Evolutionary conservation across 2,888 invertebrate genomes (phyloP).

Genomic region (Scelioninae gen. 2): DNA sequence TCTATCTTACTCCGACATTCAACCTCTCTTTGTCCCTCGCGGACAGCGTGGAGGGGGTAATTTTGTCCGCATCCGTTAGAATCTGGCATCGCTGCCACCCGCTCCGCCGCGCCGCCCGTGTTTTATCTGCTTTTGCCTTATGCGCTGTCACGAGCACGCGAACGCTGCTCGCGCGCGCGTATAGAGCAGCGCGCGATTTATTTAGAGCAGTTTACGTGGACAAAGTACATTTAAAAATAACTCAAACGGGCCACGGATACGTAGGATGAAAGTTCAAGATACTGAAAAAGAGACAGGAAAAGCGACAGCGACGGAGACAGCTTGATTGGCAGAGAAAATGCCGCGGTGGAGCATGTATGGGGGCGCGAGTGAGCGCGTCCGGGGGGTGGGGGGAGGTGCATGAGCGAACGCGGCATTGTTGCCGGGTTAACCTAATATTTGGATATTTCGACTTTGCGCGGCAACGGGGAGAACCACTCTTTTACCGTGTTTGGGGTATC

Average conservation of each 20-base stretch:
- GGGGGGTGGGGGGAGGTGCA: too few relatives aligned
- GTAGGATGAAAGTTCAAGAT: conserved; percentile 55
- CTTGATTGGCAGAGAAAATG: neutral
- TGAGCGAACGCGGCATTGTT: neutral
- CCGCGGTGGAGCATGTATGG: too few relatives aligned
- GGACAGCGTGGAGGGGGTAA: too few relatives aligned
- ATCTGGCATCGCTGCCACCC: too few relatives aligned
- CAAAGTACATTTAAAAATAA: conserved; percentile 51
- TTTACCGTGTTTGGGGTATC: conserved; percentile 1
- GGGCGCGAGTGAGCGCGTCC: too few relatives aligned
- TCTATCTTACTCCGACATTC: too few relatives aligned
- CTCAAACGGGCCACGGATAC: conserved; percentile 46
- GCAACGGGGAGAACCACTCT: conserved; percentile 1
- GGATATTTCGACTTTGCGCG: conserved; percentile 3
- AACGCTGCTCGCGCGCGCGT: conserved; percentile 35
- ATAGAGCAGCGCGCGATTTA: conserved; percentile 39
- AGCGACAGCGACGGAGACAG: conserved; percentile 4
- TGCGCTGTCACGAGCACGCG: conserved; percentile 45
- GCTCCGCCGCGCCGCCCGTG: conserved; percentile 27
- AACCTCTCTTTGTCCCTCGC: too few relatives aligned
- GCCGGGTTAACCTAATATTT: conserved; percentile 17
- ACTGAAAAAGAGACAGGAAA: conserved; percentile 31
- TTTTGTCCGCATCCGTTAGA: too few relatives aligned
- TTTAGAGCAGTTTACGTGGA: conserved; percentile 48
- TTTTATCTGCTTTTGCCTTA: conserved; percentile 44